Conservation (phyloP, 2,797 vertebrate species). For the Bradypodion pumilum region DNA sequence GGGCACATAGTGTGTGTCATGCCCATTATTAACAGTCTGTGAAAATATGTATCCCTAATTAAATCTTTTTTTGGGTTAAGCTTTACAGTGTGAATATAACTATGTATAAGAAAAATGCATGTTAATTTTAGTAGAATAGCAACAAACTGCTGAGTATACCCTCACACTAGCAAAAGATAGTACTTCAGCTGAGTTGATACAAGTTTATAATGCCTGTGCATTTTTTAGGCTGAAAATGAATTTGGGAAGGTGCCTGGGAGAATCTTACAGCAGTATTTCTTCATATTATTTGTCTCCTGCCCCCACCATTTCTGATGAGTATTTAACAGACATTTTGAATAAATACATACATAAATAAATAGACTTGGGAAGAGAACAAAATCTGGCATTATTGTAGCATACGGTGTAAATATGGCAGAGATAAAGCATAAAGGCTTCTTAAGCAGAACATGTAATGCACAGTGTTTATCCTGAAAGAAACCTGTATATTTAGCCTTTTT, state of each 20-base stretch:
- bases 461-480: neutral
- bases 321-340: constrained; percentile 51
- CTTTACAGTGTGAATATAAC: constrained; percentile 72
- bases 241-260: constrained; percentile 19
- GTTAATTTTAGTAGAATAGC: constrained; percentile 50
- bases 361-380: constrained; percentile 26
- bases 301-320: constrained; percentile 56
- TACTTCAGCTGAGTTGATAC: constrained; percentile 37
- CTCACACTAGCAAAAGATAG: neutral
- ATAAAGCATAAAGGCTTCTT: neutral
- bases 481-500: constrained; percentile 33
- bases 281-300: constrained; percentile 18
- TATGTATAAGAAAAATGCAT: constrained; percentile 51
- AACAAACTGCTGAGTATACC: neutral
- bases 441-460: neutral
- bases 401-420: constrained; percentile 2
- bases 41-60: constrained; percentile 99
- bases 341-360: constrained; percentile 2
- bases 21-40: constrained; percentile 98
- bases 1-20: constrained; percentile 95
- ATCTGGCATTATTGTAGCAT: constrained; percentile 1
- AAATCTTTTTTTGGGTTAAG: constrained; percentile 95
- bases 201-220: constrained; percentile 45
- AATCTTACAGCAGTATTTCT: constrained; percentile 41
- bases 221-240: constrained; percentile 50